A percentile compares a stretch with the other conserved stretches of the same genome.
phyloP scores from a whole-genome alignment of 1,140 invertebrate species.

The Drosophila carrolli region DNA sequence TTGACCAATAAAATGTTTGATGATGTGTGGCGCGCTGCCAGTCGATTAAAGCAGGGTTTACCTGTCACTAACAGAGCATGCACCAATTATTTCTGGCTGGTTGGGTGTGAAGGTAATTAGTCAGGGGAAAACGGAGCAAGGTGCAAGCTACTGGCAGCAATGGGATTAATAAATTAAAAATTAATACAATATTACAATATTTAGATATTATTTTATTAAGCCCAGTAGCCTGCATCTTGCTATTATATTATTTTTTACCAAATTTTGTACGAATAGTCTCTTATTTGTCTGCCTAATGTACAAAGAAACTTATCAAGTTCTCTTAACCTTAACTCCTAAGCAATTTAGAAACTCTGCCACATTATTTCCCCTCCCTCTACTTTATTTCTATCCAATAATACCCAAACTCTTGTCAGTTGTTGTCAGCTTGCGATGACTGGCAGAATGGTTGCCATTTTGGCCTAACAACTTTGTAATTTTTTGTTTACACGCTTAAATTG shows the following conservation, averaged over 20 bases:
- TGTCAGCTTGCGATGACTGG: slow-evolving; percentile 65
- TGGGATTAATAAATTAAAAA: neutral
- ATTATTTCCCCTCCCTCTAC: neutral
- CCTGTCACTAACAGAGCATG: slow-evolving; percentile 22
- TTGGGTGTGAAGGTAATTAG: slow-evolving; percentile 29
- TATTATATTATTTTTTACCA: too few species aligned
- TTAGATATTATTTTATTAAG: too few species aligned
- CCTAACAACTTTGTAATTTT: slow-evolving; percentile 82
- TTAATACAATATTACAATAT: too few species aligned
- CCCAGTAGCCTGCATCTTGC: too few species aligned
- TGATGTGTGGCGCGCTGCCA: slow-evolving; percentile 60
- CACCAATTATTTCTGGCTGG: slow-evolving; percentile 63
- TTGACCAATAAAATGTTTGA: slow-evolving; percentile 75
- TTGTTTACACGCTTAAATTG: slow-evolving; percentile 82
- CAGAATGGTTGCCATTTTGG: slow-evolving; percentile 72
- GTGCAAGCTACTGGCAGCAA: neutral
- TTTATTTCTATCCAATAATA: neutral
- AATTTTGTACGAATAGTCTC: too few species aligned
- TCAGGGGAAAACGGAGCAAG: neutral
- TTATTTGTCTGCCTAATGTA: too few species aligned
- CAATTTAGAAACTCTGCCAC: neutral
- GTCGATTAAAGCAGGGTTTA: slow-evolving; percentile 13
- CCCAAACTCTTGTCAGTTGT: slow-evolving; percentile 8
- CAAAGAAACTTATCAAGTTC: too few species aligned
- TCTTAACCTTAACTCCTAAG: neutral